Evolutionary conservation across 2,797 vertebrate genomes (phyloP).

Genomic region (Carduelis carduelis): DNA sequence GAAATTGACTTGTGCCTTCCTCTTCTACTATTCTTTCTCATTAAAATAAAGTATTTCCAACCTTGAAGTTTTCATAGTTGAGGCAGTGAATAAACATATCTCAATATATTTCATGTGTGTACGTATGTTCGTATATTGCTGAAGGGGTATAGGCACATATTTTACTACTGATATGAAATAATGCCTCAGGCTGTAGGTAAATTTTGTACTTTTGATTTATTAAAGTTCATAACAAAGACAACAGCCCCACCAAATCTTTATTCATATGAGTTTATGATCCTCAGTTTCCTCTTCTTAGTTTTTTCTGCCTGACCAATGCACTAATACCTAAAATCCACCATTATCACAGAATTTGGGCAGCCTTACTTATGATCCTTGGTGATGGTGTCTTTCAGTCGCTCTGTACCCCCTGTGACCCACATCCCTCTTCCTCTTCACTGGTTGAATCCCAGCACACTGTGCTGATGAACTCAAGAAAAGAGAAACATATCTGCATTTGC

Average conservation of each 20-base stretch:
- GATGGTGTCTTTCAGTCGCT: not conserved
- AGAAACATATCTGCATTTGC: constrained; percentile 19
- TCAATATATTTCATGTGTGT: not conserved
- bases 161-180: not conserved
- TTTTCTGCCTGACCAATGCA: not conserved
- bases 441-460: not conserved
- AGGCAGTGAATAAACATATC: not conserved
- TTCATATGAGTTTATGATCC: not conserved
- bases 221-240: not conserved
- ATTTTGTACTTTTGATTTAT: not conserved
- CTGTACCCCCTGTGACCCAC: not conserved
- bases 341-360: not conserved
- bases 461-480: not conserved
- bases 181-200: not conserved
- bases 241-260: not conserved
- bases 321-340: not conserved
- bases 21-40: not conserved
- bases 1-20: not conserved
- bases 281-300: not conserved
- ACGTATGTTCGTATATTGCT: not conserved
- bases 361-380: fast-evolving
- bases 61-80: not conserved
- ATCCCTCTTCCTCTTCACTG: not conserved
- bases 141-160: not conserved
- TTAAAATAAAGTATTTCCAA: not conserved